Percentiles rank a stretch among this genome's conserved stretches.
Evolutionary conservation across 2,113 vertebrate genomes (phyloP).

Genomic region (Tragelaphus scriptus): DNA sequence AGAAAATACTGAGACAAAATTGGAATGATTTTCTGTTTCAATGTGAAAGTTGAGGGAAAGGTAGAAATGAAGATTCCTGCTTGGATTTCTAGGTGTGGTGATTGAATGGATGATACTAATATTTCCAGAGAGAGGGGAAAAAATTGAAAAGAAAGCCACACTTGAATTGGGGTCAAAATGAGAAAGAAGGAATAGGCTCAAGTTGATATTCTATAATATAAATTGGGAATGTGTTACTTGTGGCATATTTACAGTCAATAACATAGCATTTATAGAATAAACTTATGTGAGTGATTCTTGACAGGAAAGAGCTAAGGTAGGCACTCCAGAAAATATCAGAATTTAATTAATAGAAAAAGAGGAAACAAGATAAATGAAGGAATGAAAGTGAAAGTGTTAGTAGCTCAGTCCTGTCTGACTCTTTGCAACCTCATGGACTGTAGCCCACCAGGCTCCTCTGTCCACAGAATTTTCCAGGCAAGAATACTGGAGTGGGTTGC

Average conservation of each 20-base stretch:
- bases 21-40: background rate
- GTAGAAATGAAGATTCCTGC: background rate
- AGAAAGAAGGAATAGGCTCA: background rate
- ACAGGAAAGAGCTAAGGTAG: background rate
- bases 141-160: background rate
- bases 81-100: background rate
- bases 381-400: background rate
- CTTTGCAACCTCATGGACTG: background rate
- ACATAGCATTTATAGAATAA: background rate
- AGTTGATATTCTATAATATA: background rate
- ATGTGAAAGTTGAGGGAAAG: background rate
- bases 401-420: background rate
- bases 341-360: background rate
- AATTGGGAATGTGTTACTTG: background rate
- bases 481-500: background rate
- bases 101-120: background rate
- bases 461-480: background rate
- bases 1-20: background rate
- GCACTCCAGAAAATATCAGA: background rate
- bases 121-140: background rate
- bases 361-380: background rate
- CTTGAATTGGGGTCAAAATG: background rate
- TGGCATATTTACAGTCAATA: background rate
- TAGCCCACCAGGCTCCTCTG: background rate
- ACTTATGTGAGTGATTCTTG: background rate